These are phyloP conservation scores for Ormyrus thymus DNA, from an alignment of 2,888 invertebrate species.

Conservation along the genomic window DNA sequence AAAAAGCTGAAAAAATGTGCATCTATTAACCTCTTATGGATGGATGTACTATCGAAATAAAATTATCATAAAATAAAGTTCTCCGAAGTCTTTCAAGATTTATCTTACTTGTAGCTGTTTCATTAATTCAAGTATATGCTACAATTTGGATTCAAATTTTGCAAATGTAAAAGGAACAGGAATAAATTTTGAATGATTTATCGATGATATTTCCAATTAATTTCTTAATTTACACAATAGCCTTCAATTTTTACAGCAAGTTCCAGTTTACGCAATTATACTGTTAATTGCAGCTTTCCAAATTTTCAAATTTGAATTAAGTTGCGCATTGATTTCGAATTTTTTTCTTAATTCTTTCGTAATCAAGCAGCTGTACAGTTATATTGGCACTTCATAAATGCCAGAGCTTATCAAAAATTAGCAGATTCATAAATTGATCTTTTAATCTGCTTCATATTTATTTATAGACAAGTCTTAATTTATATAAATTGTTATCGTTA, in stretches of 20 bases:
- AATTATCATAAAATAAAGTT: conserved; percentile 19
- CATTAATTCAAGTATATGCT: conserved; percentile 5
- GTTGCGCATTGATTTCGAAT: no score
- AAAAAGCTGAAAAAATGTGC: conserved; percentile 4
- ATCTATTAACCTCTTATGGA: conserved; percentile 7
- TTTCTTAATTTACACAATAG: no score
- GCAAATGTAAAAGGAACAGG: conserved; percentile 12
- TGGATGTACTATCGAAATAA: conserved; percentile 8
- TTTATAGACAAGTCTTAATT: conserved; percentile 30
- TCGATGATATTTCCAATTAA: background rate
- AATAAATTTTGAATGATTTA: background rate
- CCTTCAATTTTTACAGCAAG: no score
- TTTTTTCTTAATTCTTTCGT: no score
- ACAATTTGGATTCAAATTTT: conserved; percentile 18
- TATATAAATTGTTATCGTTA: conserved; percentile 12
- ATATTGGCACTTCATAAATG: conserved; percentile 2
- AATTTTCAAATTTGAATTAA: no score
- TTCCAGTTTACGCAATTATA: no score
- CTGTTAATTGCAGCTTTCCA: no score
- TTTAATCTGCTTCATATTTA: conserved; percentile 20
- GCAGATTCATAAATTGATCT: conserved; percentile 16
- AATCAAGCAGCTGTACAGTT: background rate
- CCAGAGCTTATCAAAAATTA: conserved; percentile 5
- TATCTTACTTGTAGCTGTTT: conserved; percentile 3
- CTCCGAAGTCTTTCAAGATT: background rate